Evolutionary conservation across 1,140 invertebrate species (phyloP).

Genomic region (Zaprionus africanus): DNA sequence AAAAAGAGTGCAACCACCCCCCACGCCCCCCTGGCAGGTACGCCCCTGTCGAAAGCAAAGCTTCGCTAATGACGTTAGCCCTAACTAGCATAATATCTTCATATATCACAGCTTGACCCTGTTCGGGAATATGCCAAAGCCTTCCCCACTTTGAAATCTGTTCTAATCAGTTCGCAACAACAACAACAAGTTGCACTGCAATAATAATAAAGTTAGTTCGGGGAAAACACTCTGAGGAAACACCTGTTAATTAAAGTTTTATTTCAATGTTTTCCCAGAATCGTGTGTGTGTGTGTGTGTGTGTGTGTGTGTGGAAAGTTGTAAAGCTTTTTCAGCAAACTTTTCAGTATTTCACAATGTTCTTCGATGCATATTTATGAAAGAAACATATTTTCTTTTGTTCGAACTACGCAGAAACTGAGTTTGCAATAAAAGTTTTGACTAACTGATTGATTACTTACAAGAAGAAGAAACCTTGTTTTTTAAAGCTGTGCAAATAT

Average conservation of each 20-base stretch:
- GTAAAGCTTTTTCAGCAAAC: background rate
- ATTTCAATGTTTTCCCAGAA: background rate
- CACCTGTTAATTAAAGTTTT: constrained; percentile 2
- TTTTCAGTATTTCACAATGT: background rate
- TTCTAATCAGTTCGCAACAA: background rate
- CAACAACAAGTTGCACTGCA: background rate
- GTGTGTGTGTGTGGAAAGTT: background rate
- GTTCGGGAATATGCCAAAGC: no score
- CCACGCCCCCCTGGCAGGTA: background rate
- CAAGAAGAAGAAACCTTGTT: no score
- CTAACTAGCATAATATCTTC: constrained; percentile 12
- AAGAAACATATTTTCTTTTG: background rate
- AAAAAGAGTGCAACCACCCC: constrained; percentile 55
- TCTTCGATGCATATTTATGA: background rate
- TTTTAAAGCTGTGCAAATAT: no score
- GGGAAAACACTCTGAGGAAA: background rate
- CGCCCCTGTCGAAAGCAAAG: constrained; percentile 16
- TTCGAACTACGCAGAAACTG: background rate
- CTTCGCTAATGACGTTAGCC: constrained; percentile 20
- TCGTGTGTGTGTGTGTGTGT: background rate
- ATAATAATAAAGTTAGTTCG: background rate
- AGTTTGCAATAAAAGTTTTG: background rate
- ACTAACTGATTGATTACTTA: background rate
- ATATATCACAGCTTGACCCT: background rate
- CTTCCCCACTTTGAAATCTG: background rate